Evolutionary conservation across 2,113 vertebrate genomes (phyloP).

Genomic region (Sceloporus undulatus): DNA sequence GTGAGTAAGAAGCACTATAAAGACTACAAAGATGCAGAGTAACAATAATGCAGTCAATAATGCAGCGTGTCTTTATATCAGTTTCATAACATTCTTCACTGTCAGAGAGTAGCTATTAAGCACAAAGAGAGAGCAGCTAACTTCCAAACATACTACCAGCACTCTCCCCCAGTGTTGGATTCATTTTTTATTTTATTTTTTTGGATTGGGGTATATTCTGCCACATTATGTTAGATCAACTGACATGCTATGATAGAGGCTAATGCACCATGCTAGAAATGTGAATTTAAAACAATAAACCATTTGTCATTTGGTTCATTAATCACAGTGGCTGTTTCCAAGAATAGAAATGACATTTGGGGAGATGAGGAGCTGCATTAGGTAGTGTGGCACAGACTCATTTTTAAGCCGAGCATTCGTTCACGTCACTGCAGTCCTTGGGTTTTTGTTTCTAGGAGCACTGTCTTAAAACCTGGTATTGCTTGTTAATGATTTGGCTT

Average conservation of each 20-base stretch:
- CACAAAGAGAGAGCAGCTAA: slow-evolving; percentile 54
- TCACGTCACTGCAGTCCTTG: neutral
- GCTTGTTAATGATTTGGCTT: neutral
- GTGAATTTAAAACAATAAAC: slow-evolving; percentile 61
- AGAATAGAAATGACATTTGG: slow-evolving; percentile 57
- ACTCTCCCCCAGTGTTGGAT: slow-evolving; percentile 52
- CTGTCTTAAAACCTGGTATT: neutral
- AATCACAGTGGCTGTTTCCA: slow-evolving; percentile 34
- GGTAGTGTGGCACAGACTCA: slow-evolving; percentile 20
- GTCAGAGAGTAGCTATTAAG: slow-evolving; percentile 60
- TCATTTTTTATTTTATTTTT: slow-evolving; percentile 29
- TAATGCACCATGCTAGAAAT: slow-evolving; percentile 62
- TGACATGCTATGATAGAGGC: slow-evolving; percentile 59
- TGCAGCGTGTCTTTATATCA: slow-evolving; percentile 49
- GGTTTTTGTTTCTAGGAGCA: neutral
- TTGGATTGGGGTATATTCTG: slow-evolving; percentile 62
- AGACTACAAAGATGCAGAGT: slow-evolving; percentile 52
- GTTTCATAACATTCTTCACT: slow-evolving; percentile 56
- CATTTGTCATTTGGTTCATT: slow-evolving; percentile 59
- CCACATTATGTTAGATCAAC: slow-evolving; percentile 66
- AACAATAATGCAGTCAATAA: slow-evolving; percentile 31
- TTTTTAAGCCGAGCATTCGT: slow-evolving; percentile 8
- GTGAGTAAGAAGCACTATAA: slow-evolving; percentile 28
- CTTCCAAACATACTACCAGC: slow-evolving; percentile 44
- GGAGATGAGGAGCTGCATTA: slow-evolving; percentile 21